phyloP scores from a whole-genome alignment of 2,113 vertebrate species.

The Corythoichthys haematopterus region DNA sequence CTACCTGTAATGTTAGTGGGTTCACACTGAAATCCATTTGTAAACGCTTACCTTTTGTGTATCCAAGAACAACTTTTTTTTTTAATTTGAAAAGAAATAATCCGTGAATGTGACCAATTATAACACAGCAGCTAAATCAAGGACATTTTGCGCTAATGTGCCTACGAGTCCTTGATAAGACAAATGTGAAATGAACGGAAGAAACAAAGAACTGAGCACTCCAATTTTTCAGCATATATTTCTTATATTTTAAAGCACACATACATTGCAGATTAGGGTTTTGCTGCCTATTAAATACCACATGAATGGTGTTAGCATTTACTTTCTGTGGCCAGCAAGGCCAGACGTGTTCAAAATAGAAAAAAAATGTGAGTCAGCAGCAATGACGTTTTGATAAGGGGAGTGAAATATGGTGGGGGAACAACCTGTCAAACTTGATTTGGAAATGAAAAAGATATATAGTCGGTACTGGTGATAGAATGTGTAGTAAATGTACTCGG shows the following conservation, averaged over 20 bases:
- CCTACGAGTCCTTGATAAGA: constrained; percentile 36
- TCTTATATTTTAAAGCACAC: constrained; percentile 8
- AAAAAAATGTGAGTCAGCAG: constrained; percentile 12
- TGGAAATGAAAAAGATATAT: constrained; percentile 19
- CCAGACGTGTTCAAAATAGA: constrained; percentile 1
- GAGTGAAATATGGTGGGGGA: constrained; percentile 38
- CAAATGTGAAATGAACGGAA: constrained; percentile 26
- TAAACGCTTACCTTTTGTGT: not conserved
- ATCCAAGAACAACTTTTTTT: constrained; percentile 8
- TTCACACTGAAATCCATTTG: not conserved
- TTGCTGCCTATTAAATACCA: constrained; percentile 13
- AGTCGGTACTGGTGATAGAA: not conserved
- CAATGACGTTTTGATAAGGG: constrained; percentile 41
- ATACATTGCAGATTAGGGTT: constrained; percentile 18
- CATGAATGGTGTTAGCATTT: constrained; percentile 23
- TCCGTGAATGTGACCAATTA: constrained; percentile 25
- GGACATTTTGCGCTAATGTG: constrained; percentile 17
- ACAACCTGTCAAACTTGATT: constrained; percentile 35
- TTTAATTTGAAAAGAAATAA: constrained; percentile 38
- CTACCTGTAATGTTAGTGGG: constrained; percentile 32
- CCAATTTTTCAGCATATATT: not conserved
- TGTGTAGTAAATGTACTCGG: constrained; percentile 4
- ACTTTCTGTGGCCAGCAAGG: constrained; percentile 30
- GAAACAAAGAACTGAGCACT: constrained; percentile 25
- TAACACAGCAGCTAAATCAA: constrained; percentile 31